Conservation (phyloP, 2,888 invertebrate genomes). For the Pseudeuparius sepicola region DNA sequence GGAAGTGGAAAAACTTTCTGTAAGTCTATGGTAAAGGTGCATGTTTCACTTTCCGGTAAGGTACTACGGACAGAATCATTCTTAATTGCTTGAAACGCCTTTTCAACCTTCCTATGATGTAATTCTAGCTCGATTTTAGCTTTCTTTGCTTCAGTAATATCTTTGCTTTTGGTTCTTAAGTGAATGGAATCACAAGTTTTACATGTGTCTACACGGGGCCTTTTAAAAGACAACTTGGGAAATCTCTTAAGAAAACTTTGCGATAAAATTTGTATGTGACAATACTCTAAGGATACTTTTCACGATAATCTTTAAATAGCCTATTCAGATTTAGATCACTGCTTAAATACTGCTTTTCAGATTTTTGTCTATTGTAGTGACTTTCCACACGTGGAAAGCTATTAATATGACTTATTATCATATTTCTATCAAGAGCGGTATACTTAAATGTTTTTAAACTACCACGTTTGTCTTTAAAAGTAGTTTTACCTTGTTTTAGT, state of each 20-base stretch:
- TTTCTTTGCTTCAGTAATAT: constrained; percentile 5
- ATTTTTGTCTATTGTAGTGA: constrained; percentile 9
- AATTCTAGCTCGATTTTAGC: constrained; percentile 8
- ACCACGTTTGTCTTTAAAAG: constrained; percentile 5
- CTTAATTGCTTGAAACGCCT: constrained; percentile 5
- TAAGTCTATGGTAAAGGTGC: constrained; percentile 9
- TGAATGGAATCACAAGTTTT: constrained; percentile 8
- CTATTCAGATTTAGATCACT: constrained; percentile 11
- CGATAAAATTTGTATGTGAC: constrained; percentile 10
- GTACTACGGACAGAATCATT: constrained; percentile 6
- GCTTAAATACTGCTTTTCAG: constrained; percentile 11
- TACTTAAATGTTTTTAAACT: constrained; percentile 8
- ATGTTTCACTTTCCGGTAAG: constrained; percentile 9
- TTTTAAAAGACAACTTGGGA: too few species aligned
- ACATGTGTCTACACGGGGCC: constrained; percentile 4
- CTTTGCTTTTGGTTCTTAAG: constrained; percentile 7
- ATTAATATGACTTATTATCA: too few species aligned
- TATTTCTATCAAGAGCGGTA: constrained; percentile 5
- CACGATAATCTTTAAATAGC: constrained; percentile 9
- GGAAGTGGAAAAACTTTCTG: too few species aligned
- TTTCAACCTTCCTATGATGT: constrained; percentile 3
- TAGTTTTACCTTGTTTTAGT: constrained; percentile 6
- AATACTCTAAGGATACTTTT: constrained; percentile 5
- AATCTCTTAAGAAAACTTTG: constrained; percentile 8
- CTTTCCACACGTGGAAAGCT: too few species aligned